These are phyloP conservation scores for Labrus mixtus DNA, from an alignment of 2,113 vertebrate genomes.

Conservation along the genomic window DNA sequence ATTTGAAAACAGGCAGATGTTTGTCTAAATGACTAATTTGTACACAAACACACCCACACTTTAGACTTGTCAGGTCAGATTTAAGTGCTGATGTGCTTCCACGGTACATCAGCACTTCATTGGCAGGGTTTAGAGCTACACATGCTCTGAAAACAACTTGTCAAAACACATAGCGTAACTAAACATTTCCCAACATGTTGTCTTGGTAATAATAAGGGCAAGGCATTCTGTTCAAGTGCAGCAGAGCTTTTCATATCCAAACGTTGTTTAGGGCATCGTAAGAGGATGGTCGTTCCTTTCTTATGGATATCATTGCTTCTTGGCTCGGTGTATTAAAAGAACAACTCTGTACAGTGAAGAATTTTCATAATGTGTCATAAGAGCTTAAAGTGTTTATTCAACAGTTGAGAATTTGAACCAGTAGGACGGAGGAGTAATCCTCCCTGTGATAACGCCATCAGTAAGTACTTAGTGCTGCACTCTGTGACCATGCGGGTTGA, in stretches of 20 bases:
- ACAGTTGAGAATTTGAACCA: not conserved
- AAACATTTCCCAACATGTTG: conserved; percentile 31
- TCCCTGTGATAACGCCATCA: not conserved
- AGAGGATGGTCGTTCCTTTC: not conserved
- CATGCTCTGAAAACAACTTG: conserved; percentile 29
- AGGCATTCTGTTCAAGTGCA: conserved; percentile 22
- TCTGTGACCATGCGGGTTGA: not conserved
- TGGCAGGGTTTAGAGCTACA: not conserved
- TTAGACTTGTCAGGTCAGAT: conserved; percentile 42
- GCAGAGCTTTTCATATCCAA: not conserved
- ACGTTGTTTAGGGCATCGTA: not conserved
- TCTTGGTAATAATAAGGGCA: conserved; percentile 3
- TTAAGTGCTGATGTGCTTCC: conserved; percentile 27
- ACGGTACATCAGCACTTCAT: not conserved
- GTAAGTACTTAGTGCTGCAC: not conserved
- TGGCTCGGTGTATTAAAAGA: not conserved
- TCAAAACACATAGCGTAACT: conserved; percentile 19
- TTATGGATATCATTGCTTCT: not conserved
- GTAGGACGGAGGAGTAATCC: not conserved
- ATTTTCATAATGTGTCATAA: conserved; percentile 6
- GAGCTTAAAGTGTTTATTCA: conserved; percentile 6
- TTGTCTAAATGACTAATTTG: conserved; percentile 14
- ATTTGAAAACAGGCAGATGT: conserved; percentile 22
- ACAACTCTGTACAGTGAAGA: not conserved
- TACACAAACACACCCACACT: not conserved